Base-by-base conservation (phyloP, 2,113 vertebrate genomes). In the Cinclus mexicanus region DNA sequence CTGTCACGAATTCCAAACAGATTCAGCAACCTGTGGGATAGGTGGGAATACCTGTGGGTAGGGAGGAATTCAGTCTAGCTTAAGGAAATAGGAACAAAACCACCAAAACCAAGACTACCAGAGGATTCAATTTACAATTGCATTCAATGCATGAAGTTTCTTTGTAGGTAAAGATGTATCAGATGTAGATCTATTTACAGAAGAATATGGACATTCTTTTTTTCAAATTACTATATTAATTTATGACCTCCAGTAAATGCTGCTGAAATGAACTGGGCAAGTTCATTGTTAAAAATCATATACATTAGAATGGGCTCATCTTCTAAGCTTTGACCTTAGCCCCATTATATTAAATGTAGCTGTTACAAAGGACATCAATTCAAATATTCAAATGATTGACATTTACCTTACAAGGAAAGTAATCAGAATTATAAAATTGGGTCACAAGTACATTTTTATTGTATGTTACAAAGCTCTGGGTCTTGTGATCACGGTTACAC, bases 401-500 rank as follows among this genome's bases (percentile, higher is more conserved):
- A 79, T 93, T 76, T 89, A 76, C 44, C 28, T 25, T 57, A 71
- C 9, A 95, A 57, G 53, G n/a, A 81, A 93, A 93, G 88, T 65
- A 83, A 92, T 80, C 67, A 79, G 33, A 70, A 84, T 57, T 88
- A 47, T 86, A 81, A 96, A 94, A 46, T 50, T 37, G 31, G 50
- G 42, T 61, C 64, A 68, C 24, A 9, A 80, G 2, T 31, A 8
- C 33, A 55, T 44, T 86, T 92, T 95, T 80, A 12, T 25, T 46
- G 8, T 60, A n/a, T 71, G 56, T 53, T 79, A 56, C 65, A 76
- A 91, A 90, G 52, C 65, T 82, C 39, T 49, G 83, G 14, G 80
- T 96, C 78, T 92, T 95, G 59, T 97, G 92, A 97, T 96, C 89
- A 92, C 65, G 96, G 55, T 93, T 93, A 90, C 88, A 96, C 71